Conservation (phyloP, 2,888 invertebrate genomes). For the Drymonia ruficornis region DNA sequence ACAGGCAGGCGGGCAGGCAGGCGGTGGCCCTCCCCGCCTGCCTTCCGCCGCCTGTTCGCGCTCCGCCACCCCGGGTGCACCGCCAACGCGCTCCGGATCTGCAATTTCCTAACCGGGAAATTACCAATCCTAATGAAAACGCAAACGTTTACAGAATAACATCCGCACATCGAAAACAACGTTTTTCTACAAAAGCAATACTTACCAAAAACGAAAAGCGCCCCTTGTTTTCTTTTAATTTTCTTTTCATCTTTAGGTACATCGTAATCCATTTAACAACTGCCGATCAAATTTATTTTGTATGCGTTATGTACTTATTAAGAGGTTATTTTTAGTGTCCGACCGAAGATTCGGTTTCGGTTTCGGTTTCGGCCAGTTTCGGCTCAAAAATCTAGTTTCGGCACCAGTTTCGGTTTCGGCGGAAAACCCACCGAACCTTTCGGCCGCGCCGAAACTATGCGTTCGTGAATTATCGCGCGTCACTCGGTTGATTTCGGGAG, state of each 20-base stretch:
- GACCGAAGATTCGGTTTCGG: too few species aligned
- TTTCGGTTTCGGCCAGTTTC: too few species aligned
- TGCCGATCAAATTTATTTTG: constrained; percentile 1
- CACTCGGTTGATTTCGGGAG: too few species aligned
- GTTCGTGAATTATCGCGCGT: too few species aligned
- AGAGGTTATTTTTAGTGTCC: too few species aligned
- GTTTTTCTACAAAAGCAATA: constrained; percentile 11
- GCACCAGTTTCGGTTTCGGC: too few species aligned
- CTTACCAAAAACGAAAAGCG: background rate
- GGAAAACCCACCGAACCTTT: too few species aligned
- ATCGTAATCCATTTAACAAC: background rate
- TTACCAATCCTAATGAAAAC: constrained; percentile 68
- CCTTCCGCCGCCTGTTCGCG: constrained; percentile 15
- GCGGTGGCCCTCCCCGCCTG: background rate
- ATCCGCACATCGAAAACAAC: constrained; percentile 46
- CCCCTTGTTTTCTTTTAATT: constrained; percentile 14
- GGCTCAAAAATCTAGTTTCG: too few species aligned
- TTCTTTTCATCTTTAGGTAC: constrained; percentile 13
- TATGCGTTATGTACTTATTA: constrained; percentile 3
- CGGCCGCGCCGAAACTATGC: too few species aligned
- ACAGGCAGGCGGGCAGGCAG: constrained; percentile 11
- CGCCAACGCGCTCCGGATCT: constrained; percentile 46
- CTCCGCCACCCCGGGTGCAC: constrained; percentile 28
- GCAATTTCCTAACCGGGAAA: constrained; percentile 74
- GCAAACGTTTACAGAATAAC: constrained; percentile 50